Evolutionary conservation across 2,113 vertebrate species (phyloP).

Genomic region (Ochotona curzoniae): DNA sequence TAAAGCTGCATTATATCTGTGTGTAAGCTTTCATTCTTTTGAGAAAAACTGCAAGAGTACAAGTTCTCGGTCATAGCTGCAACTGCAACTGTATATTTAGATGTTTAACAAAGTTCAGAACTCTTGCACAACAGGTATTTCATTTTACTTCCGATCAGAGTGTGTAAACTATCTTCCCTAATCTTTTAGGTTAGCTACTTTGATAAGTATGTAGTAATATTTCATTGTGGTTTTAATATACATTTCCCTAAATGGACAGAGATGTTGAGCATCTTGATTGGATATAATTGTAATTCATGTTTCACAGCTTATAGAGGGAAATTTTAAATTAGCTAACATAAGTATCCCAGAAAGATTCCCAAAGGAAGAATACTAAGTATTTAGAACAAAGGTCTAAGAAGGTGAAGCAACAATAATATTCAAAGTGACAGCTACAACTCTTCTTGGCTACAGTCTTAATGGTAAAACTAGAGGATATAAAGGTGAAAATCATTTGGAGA

Average conservation of each 20-base stretch:
- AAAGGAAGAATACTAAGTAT: background rate
- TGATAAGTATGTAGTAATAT: background rate
- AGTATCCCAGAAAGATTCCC: background rate
- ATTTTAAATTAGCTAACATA: background rate
- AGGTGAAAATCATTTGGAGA: background rate
- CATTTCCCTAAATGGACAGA: background rate
- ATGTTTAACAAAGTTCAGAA: background rate
- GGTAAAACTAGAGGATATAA: background rate
- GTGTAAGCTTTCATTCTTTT: background rate
- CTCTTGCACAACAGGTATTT: background rate
- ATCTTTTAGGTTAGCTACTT: background rate
- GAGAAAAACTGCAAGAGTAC: background rate
- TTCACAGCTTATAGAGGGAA: background rate
- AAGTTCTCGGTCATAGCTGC: background rate
- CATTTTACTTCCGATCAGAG: background rate
- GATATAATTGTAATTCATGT: slow-evolving; percentile 10
- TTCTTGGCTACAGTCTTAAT: background rate
- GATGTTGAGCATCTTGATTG: background rate
- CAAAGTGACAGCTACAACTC: background rate
- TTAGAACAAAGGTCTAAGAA: background rate
- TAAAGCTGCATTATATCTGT: background rate
- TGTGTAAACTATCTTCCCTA: background rate
- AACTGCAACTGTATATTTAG: background rate
- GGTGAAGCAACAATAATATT: background rate
- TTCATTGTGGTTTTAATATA: slow-evolving; percentile 28